Evolutionary conservation across 2,797 vertebrate genomes (phyloP).

Genomic region (Onychomys torridus): DNA sequence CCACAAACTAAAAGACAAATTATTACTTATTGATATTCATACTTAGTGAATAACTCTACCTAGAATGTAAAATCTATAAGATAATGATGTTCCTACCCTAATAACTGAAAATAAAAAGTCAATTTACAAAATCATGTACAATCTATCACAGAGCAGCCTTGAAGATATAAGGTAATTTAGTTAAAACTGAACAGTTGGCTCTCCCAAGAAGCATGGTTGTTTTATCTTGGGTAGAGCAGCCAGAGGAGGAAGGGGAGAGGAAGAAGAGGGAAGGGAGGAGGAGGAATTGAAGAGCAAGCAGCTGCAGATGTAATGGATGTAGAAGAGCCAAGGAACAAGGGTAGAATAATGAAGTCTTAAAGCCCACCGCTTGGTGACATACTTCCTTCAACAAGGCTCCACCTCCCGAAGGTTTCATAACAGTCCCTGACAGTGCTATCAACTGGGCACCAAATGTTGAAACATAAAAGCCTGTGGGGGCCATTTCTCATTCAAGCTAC

Average conservation of each 20-base stretch:
- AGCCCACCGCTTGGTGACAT: background rate
- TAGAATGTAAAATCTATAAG: background rate
- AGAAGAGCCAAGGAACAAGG: background rate
- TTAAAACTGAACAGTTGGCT: background rate
- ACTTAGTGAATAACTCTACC: background rate
- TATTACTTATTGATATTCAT: background rate
- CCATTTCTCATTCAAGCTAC: background rate
- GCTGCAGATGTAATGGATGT: background rate
- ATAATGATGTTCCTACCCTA: background rate
- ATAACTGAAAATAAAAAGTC: background rate
- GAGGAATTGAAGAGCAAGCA: background rate
- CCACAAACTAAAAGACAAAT: background rate
- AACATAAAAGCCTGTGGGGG: background rate
- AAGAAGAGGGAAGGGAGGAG: no score
- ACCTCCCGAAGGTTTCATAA: background rate
- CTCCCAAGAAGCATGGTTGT: background rate
- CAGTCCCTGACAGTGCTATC: background rate
- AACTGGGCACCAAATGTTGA: background rate
- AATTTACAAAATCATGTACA: slow-evolving; percentile 9
- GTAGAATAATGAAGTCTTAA: background rate
- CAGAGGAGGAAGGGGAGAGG: background rate
- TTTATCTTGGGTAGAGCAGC: background rate
- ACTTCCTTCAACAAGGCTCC: background rate
- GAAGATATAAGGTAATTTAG: background rate
- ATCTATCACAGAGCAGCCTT: background rate